Percentiles rank a stretch among this genome's conserved stretches.
Conservation (phyloP, 2,797 vertebrate species). For the Chromis chromis region DNA sequence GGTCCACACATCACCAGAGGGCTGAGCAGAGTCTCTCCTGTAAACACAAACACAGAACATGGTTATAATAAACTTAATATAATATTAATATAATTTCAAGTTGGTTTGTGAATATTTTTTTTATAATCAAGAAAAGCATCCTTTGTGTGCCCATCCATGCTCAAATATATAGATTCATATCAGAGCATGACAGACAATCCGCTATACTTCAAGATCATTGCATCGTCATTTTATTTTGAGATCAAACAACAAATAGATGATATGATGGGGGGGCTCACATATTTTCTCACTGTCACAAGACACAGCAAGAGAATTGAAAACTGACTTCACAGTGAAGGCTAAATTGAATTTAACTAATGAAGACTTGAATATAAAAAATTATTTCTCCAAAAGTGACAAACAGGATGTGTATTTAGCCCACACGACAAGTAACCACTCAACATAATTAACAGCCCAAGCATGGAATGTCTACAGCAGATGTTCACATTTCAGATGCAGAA, state of each 20-base stretch:
- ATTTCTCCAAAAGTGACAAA: neutral
- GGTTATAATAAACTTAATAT: neutral
- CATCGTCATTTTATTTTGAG: neutral
- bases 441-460: neutral
- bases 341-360: neutral
- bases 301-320: neutral
- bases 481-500: neutral
- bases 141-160: neutral
- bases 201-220: too few relatives aligned
- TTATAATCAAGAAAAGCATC: neutral
- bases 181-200: neutral
- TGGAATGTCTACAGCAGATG: neutral
- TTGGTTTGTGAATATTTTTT: neutral
- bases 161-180: neutral
- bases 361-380: too few relatives aligned
- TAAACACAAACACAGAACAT: slow-evolving; percentile 67
- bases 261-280: neutral
- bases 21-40: slow-evolving; percentile 96
- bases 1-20: slow-evolving; percentile 97
- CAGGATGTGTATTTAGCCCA: neutral
- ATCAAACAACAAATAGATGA: too few relatives aligned
- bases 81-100: neutral
- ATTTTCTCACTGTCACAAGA: neutral
- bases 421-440: neutral
- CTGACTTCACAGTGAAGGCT: neutral